phyloP scores from a whole-genome alignment of 2,113 vertebrate species.

The Malurus melanocephalus region DNA sequence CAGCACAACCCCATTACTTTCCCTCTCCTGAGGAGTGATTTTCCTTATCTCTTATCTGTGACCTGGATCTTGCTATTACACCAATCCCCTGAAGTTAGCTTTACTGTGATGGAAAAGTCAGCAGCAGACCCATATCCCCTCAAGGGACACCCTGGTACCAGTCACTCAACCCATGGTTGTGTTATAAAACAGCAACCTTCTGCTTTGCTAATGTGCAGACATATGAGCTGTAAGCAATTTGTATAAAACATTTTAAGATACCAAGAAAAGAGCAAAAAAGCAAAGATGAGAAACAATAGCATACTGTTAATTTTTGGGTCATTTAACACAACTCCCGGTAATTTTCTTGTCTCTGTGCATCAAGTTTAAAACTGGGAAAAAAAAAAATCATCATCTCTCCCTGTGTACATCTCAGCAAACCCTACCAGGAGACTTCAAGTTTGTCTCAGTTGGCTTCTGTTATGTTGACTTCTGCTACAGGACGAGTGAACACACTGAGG shows the following conservation, averaged over 20 bases:
- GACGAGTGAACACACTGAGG: slow-evolving; percentile 51
- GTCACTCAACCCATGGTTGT: not conserved
- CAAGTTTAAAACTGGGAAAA: not conserved
- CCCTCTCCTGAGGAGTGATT: not conserved
- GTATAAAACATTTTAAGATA: slow-evolving; percentile 25
- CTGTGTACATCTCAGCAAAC: not conserved
- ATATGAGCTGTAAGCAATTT: not conserved
- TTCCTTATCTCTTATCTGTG: not conserved
- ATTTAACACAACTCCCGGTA: not conserved
- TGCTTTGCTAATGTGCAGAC: not conserved
- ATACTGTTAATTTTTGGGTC: slow-evolving; percentile 16
- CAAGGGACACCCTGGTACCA: not conserved
- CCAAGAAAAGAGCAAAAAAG: slow-evolving; percentile 36
- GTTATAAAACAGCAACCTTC: slow-evolving; percentile 1
- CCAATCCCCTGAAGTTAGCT: not conserved
- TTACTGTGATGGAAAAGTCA: not conserved
- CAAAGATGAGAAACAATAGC: slow-evolving; percentile 33
- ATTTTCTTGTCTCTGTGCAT: slow-evolving; percentile 14
- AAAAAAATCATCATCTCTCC: not conserved
- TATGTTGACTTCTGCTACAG: slow-evolving; percentile 56
- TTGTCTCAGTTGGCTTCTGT: slow-evolving; percentile 52
- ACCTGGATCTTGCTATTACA: not conserved
- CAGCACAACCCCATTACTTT: not conserved
- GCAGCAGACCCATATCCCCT: not conserved
- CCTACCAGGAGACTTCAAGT: slow-evolving; percentile 10